Evolutionary conservation across 2,888 invertebrate genomes (phyloP).

Genomic region (Mythimna pallens): DNA sequence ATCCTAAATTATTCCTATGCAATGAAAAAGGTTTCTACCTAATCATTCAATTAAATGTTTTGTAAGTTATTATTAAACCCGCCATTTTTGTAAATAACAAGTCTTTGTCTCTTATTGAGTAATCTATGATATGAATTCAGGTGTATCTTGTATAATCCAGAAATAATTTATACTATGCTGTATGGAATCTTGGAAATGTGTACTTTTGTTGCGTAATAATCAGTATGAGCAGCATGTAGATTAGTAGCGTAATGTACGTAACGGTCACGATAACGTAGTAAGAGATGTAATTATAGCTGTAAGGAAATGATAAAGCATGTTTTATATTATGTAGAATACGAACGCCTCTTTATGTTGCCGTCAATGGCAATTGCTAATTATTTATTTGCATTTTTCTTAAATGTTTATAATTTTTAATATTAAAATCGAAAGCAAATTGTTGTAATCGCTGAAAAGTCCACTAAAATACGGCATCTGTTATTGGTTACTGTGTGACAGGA

Average conservation of each 20-base stretch:
- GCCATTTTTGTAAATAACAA: constrained; percentile 71
- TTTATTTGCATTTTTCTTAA: constrained; percentile 90
- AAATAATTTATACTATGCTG: constrained; percentile 61
- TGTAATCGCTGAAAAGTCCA: constrained; percentile 83
- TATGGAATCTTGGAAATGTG: constrained; percentile 59
- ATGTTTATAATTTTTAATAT: constrained; percentile 88
- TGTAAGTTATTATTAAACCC: constrained; percentile 61
- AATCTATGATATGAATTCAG: constrained; percentile 58
- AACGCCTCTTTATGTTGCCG: constrained; percentile 86
- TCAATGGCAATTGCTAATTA: constrained; percentile 86
- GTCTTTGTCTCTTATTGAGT: constrained; percentile 56
- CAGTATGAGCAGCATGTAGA: constrained; percentile 81
- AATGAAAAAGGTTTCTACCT: constrained; percentile 50
- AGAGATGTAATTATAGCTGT: constrained; percentile 87
- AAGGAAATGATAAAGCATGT: constrained; percentile 88
- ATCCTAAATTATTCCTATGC: constrained; percentile 53
- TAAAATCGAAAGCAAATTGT: constrained; percentile 81
- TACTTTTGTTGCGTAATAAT: constrained; percentile 71
- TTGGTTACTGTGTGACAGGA: constrained; percentile 68
- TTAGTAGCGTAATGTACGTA: constrained; percentile 81
- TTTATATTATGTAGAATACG: constrained; percentile 89
- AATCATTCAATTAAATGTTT: constrained; percentile 52
- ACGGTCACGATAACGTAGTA: constrained; percentile 82
- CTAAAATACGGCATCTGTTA: constrained; percentile 58
- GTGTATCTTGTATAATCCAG: constrained; percentile 64